These are phyloP conservation scores for Menura novaehollandiae DNA, from an alignment of 2,113 vertebrate genomes.

Conservation along the genomic window DNA sequence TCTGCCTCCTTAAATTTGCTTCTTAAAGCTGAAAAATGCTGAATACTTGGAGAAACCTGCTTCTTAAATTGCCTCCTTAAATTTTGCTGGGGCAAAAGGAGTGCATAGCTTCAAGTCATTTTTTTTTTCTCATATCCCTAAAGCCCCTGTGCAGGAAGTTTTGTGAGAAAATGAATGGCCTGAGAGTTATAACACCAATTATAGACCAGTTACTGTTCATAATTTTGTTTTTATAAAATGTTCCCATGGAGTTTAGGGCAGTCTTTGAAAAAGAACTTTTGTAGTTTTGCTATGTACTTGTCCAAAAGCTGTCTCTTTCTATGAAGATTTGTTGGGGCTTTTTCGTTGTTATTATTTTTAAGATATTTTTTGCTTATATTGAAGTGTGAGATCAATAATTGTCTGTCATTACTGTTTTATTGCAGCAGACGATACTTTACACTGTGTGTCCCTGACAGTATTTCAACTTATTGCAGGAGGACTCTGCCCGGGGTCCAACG, in stretches of 20 bases:
- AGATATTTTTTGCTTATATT: neutral
- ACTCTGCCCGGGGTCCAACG: conserved; percentile 81
- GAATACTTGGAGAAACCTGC: no score
- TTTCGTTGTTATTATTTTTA: neutral
- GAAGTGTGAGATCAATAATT: neutral
- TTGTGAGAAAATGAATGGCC: neutral
- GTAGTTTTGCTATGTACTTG: neutral
- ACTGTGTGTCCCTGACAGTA: neutral
- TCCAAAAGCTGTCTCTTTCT: neutral
- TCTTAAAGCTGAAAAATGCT: neutral
- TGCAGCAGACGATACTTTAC: neutral
- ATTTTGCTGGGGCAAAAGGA: neutral
- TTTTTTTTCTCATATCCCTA: neutral
- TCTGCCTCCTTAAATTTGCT: neutral
- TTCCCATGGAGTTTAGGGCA: neutral
- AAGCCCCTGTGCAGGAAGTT: neutral
- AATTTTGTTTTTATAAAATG: neutral
- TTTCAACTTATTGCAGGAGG: conserved; percentile 75
- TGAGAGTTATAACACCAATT: neutral
- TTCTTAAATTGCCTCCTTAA: neutral
- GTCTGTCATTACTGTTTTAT: neutral
- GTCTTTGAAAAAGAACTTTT: neutral
- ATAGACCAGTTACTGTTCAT: neutral
- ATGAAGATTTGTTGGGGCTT: fast-evolving
- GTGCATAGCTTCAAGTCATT: neutral